These are phyloP conservation scores for Eptesicus fuscus DNA, from an alignment of 2,113 vertebrate species.

Conservation along the genomic window DNA sequence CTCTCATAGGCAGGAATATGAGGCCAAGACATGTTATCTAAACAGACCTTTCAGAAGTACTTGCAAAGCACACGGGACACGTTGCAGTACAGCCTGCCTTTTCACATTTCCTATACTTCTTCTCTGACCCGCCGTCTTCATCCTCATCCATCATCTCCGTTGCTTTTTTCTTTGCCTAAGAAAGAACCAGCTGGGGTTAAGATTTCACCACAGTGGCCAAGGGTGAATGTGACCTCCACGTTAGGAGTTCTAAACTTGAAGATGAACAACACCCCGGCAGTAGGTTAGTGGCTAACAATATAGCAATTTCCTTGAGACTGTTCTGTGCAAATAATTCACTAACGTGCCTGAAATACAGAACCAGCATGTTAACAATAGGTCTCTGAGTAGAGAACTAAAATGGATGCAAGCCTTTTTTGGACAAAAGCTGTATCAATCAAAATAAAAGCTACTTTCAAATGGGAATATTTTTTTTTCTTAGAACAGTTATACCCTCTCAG, in stretches of 20 bases:
- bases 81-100: slow-evolving; percentile 95
- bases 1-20: neutral
- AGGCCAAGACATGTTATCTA: slow-evolving; percentile 69
- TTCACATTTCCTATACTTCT: slow-evolving; percentile 98
- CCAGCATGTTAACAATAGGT: neutral
- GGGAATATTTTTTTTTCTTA: neutral
- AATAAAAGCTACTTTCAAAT: neutral
- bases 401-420: neutral
- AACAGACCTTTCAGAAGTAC: slow-evolving; percentile 94
- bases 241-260: neutral
- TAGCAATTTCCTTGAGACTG: neutral
- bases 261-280: neutral
- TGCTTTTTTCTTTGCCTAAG: slow-evolving; percentile 92
- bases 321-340: neutral
- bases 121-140: slow-evolving; percentile 93
- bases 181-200: slow-evolving; percentile 50
- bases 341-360: neutral
- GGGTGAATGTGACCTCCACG: rapidly evolving
- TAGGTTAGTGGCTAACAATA: neutral
- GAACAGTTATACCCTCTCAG: neutral
- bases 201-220: neutral
- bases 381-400: neutral
- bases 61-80: slow-evolving; percentile 97
- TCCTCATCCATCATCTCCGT: slow-evolving; percentile 86
- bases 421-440: neutral